Evolutionary conservation across 92 coral and sea anemone species (phyloP).

Genomic region (Siderastrea radians): DNA sequence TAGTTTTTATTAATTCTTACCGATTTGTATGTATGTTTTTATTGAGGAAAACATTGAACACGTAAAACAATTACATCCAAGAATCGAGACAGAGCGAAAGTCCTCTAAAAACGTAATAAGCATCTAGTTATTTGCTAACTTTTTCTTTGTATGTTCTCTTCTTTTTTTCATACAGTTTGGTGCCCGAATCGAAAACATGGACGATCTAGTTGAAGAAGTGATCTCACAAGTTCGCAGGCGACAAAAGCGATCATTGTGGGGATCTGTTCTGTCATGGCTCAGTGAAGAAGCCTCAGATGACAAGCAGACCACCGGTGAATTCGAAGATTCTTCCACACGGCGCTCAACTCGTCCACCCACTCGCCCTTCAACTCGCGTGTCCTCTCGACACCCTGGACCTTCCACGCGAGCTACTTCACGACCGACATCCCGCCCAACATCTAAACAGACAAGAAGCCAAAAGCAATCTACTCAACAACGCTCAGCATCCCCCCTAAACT

Average conservation of each 20-base stretch:
- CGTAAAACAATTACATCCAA: no score
- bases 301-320: neutral
- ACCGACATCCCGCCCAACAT: neutral
- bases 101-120: neutral
- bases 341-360: slow-evolving; percentile 21
- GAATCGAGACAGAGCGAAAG: no score
- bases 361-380: slow-evolving; percentile 1
- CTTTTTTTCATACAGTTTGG: slow-evolving; percentile 69
- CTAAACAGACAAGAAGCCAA: neutral
- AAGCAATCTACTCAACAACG: neutral
- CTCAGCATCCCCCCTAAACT: neutral
- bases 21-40: no score
- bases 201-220: slow-evolving; percentile 74
- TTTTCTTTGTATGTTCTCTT: neutral
- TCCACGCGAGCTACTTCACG: neutral
- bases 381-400: neutral
- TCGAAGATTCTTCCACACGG: no score
- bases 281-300: slow-evolving; percentile 9
- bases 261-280: slow-evolving; percentile 26
- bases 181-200: slow-evolving; percentile 82
- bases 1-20: no score
- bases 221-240: slow-evolving; percentile 70
- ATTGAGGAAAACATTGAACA: no score
- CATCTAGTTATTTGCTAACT: no score
- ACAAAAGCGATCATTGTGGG: slow-evolving; percentile 80